Conservation (phyloP, 2,888 invertebrate genomes). For the Acanthosepion lycidas region DNA sequence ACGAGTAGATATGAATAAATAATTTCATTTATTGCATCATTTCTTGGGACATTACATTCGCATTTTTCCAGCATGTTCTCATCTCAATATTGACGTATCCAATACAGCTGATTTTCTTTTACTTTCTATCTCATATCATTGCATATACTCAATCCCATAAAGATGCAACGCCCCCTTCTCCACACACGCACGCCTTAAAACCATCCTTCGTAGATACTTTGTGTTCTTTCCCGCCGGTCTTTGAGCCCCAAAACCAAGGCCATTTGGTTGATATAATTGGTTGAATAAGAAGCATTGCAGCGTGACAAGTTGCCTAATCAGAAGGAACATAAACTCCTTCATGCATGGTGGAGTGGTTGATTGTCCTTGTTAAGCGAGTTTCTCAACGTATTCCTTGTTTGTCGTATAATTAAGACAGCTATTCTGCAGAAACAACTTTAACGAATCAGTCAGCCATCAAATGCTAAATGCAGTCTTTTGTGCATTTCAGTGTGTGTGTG, state of each 20-base stretch:
- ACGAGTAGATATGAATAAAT: not conserved
- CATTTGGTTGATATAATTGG: not conserved
- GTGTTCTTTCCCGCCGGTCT: not conserved
- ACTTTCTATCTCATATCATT: too few relatives aligned
- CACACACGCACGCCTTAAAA: not conserved
- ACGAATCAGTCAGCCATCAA: not conserved
- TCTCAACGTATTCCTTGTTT: not conserved
- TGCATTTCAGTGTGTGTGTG: not conserved
- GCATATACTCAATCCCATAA: too few relatives aligned
- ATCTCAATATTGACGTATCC: not conserved
- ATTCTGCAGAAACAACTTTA: not conserved
- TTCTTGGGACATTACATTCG: too few relatives aligned
- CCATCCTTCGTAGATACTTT: not conserved
- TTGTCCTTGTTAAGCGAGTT: conserved; percentile 18
- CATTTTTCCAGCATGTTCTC: not conserved
- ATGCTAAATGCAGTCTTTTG: not conserved
- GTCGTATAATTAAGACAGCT: not conserved
- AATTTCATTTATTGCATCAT: too few relatives aligned
- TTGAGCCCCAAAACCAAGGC: not conserved
- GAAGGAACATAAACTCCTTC: conserved; percentile 33
- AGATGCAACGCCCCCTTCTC: not conserved
- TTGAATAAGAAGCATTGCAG: not conserved
- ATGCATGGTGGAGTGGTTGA: conserved; percentile 33
- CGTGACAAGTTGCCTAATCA: conserved; percentile 6
- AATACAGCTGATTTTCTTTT: not conserved